Evolutionary conservation across 2,797 vertebrate species (phyloP).

Genomic region (Paedocypris micromegethes): DNA sequence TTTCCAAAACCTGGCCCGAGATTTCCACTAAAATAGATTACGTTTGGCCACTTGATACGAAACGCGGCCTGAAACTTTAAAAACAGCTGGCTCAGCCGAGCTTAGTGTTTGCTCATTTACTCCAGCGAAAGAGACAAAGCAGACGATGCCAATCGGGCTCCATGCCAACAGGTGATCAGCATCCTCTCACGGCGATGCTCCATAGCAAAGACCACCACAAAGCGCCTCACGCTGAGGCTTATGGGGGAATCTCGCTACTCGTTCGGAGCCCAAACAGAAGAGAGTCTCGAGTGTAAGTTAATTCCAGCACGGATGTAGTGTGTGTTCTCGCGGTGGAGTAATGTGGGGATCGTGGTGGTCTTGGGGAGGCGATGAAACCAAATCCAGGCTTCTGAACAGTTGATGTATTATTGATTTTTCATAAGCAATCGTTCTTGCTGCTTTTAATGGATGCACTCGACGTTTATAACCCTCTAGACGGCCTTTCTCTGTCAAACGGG

Average conservation of each 20-base stretch:
- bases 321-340: not conserved
- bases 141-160: constrained; percentile 38
- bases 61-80: not conserved
- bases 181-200: constrained; percentile 1
- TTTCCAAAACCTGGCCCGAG: constrained; percentile 23
- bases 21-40: constrained; percentile 38
- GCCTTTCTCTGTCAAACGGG: not conserved
- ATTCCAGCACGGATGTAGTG: constrained; percentile 1
- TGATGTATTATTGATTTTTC: not conserved
- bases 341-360: constrained; percentile 5
- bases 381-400: not conserved
- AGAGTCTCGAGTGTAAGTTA: constrained; percentile 22
- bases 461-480: not conserved
- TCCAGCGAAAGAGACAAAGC: constrained; percentile 14
- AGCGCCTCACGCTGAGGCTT: constrained; percentile 27
- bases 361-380: no score
- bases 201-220: constrained; percentile 24
- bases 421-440: not conserved
- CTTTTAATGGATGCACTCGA: not conserved
- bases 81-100: constrained; percentile 23
- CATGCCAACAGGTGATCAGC: constrained; percentile 39
- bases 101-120: constrained; percentile 28
- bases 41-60: constrained; percentile 31
- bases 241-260: constrained; percentile 26
- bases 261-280: constrained; percentile 34